Conservation (phyloP, 2,888 invertebrate species). For the Conchocele bisecta region DNA sequence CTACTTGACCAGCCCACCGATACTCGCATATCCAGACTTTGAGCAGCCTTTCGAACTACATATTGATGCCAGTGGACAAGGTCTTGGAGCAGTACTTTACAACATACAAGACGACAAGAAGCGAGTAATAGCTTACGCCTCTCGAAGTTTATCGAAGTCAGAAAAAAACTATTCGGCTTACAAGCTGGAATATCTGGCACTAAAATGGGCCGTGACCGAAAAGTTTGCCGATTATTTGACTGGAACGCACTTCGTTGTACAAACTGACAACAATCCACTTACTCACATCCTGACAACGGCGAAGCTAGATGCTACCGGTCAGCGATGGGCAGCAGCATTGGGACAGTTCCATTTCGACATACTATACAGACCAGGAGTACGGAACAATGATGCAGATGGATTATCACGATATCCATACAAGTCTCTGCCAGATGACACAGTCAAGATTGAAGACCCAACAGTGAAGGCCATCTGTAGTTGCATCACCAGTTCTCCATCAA, state of each 20-base stretch:
- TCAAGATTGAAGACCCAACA: background rate
- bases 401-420: slow-evolving; percentile 12
- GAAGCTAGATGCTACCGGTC: slow-evolving; percentile 27
- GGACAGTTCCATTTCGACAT: slow-evolving; percentile 13
- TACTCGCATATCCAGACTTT: slow-evolving; percentile 23
- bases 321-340: slow-evolving; percentile 27
- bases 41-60: slow-evolving; percentile 39
- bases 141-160: slow-evolving; percentile 27
- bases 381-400: slow-evolving; percentile 17
- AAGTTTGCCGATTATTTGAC: slow-evolving; percentile 26
- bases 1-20: background rate
- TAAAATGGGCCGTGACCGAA: slow-evolving; percentile 53
- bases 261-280: slow-evolving; percentile 20
- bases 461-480: background rate
- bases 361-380: slow-evolving; percentile 7
- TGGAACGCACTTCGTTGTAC: background rate
- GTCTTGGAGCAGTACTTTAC: slow-evolving; percentile 46
- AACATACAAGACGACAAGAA: slow-evolving; percentile 27
- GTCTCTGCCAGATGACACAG: background rate
- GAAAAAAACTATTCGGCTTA: slow-evolving; percentile 46
- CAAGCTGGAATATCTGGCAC: slow-evolving; percentile 45
- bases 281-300: slow-evolving; percentile 14
- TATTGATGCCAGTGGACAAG: slow-evolving; percentile 29
- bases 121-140: slow-evolving; percentile 40
- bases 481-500: background rate